Evolutionary conservation across 2,797 vertebrate genomes (phyloP).

Genomic region (Aplochiton taeniatus): DNA sequence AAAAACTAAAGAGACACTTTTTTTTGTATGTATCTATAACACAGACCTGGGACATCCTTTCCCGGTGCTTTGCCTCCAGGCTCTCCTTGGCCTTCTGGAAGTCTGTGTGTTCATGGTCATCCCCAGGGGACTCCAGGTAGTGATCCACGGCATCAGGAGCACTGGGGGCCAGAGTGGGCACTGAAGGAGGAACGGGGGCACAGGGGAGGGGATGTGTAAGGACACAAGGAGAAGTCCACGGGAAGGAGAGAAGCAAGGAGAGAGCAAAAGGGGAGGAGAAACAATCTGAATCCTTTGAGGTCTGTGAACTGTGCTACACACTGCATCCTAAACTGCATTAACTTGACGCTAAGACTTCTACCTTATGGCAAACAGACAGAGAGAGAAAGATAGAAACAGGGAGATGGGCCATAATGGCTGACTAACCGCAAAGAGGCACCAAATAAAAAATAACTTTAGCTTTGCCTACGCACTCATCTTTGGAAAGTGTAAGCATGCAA

Average conservation of each 20-base stretch:
- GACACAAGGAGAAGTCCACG: no score
- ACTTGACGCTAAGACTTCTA: no score
- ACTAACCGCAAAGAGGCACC: no score
- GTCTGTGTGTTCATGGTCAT: slow-evolving; percentile 89
- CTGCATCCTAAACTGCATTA: no score
- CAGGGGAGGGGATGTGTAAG: slow-evolving; percentile 4
- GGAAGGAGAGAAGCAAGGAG: neutral
- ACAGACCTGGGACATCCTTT: slow-evolving; percentile 92
- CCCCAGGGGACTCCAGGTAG: slow-evolving; percentile 90
- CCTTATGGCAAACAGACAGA: no score
- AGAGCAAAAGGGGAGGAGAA: neutral
- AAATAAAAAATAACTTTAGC: no score
- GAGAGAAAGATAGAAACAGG: neutral
- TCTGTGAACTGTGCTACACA: no score
- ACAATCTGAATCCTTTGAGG: neutral
- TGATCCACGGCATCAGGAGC: slow-evolving; percentile 92
- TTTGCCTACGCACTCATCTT: no score
- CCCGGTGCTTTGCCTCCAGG: slow-evolving; percentile 92
- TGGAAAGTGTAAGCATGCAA: no score
- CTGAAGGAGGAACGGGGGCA: slow-evolving; percentile 61
- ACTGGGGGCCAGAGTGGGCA: slow-evolving; percentile 93
- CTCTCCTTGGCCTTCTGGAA: slow-evolving; percentile 98
- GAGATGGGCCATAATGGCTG: neutral
- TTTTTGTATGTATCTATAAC: no score
- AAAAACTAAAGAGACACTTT: no score